Percentiles rank a stretch among this genome's conserved stretches.
Conservation (phyloP, 2,113 vertebrate genomes). For the Barbus barbus region DNA sequence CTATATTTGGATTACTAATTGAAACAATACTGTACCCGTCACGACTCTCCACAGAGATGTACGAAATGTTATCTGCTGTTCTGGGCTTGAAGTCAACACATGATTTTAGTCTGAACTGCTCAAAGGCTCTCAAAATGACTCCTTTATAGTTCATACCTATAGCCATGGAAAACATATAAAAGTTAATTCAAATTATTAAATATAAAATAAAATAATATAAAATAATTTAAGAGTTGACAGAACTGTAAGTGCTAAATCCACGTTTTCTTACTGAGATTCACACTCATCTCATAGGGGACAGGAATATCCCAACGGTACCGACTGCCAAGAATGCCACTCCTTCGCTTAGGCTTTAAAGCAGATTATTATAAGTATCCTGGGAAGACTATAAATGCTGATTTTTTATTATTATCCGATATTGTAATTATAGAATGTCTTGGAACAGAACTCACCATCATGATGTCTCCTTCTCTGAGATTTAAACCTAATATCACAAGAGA, state of each 20-base stretch:
- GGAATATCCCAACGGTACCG: not conserved
- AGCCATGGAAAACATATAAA: not conserved
- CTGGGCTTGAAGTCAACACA: conserved; percentile 86
- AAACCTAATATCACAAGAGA: not conserved
- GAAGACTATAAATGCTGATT: not conserved
- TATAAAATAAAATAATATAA: no score
- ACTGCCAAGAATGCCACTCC: not conserved
- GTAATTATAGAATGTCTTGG: not conserved
- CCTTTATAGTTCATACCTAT: not conserved
- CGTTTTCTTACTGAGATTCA: not conserved
- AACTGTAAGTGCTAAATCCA: not conserved
- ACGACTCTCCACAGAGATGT: conserved; percentile 64
- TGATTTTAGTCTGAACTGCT: not conserved
- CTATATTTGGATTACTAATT: not conserved
- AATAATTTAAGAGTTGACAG: not conserved
- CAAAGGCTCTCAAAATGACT: not conserved
- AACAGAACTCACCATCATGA: conserved; percentile 5
- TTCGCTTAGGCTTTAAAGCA: not conserved
- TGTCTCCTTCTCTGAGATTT: conserved; percentile 23
- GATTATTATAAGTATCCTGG: not conserved
- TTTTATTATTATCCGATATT: not conserved
- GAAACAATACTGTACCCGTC: conserved; percentile 70
- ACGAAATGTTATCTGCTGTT: conserved; percentile 67
- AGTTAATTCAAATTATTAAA: no score
- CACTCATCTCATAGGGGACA: not conserved